Evolutionary conservation across 2,888 invertebrate species (phyloP), one percentile per base, ranked within the genome.

Genomic region (Pterobdella sp.): DNA sequence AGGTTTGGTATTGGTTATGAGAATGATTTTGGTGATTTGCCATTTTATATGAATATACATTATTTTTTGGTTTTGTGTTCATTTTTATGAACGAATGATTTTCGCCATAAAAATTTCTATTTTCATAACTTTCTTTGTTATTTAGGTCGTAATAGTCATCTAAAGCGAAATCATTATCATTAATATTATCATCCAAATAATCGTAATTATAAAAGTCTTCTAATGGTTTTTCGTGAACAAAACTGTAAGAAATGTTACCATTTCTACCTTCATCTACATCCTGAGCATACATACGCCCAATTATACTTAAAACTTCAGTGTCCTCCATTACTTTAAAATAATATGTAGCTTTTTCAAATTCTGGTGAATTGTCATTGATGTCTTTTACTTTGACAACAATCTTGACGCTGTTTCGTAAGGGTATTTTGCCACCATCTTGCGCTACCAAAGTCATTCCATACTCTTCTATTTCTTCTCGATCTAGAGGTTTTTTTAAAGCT

Each of bases 351-450:
- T n/a, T 4, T 3, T 56, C 60, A 26, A 56, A 56, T 22, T 14
- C 18, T 4, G 60, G 60, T 3, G 60, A 4, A n/a, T 56, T 56
- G 60, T 56, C 60, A n/a, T 56, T 56, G 60, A 56, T 56, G 60
- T 56, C 60, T 56, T 56, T 56, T 3, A 56, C 60, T 22, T 56
- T 26, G n/a, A 56, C 60, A 4, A 4, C 3, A 3, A 56, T 26
- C 14, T 56, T 22, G 4, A 22, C n/a, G n/a, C 60, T 56, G n/a
- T 26, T 56, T 26, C 4, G 26, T 22, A 4, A 22, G 14, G 4
- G 60, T 26, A 14, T 22, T 18, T 56, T n/a, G 4, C 60, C 60
- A 4, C 60, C 60, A 22, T 56, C 60, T 22, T 4, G 4, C 4
- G 26, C 60, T 26, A 56, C 60, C 60, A 56, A 56, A 4, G 18